phyloP scores from a whole-genome alignment of 2,888 invertebrate genomes.

The Protonemura montana region DNA sequence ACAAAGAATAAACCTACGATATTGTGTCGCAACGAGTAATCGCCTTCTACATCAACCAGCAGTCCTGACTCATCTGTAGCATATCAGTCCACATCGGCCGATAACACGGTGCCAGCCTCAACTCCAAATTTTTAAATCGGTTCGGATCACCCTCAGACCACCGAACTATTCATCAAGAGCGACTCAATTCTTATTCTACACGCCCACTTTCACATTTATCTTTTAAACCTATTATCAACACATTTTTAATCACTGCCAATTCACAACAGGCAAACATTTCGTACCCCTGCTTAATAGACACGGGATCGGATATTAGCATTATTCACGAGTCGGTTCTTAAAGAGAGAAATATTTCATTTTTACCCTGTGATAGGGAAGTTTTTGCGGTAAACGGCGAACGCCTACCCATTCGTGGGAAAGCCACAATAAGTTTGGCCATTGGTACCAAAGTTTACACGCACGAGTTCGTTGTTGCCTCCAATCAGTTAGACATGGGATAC shows the following conservation, averaged over 20 bases:
- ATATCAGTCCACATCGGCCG: neutral
- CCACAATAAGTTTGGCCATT: conserved; percentile 12
- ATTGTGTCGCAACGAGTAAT: no score
- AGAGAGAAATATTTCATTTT: neutral
- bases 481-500: neutral
- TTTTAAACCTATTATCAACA: neutral
- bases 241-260: neutral
- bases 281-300: neutral
- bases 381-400: conserved; percentile 7
- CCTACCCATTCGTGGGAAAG: neutral
- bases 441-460: neutral
- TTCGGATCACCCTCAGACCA: conserved; percentile 1
- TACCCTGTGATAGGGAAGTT: neutral
- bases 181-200: neutral
- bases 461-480: neutral
- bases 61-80: neutral
- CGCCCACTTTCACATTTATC: neutral
- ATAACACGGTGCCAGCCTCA: neutral
- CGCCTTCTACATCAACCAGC: no score
- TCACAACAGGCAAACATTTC: neutral
- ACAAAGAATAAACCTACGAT: no score
- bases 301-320: neutral
- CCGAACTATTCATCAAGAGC: neutral
- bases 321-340: neutral
- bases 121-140: neutral